Evolutionary conservation across 2,797 vertebrate genomes (phyloP), one percentile per base, ranked within the genome.

Genomic region (Forpus xanthops): DNA sequence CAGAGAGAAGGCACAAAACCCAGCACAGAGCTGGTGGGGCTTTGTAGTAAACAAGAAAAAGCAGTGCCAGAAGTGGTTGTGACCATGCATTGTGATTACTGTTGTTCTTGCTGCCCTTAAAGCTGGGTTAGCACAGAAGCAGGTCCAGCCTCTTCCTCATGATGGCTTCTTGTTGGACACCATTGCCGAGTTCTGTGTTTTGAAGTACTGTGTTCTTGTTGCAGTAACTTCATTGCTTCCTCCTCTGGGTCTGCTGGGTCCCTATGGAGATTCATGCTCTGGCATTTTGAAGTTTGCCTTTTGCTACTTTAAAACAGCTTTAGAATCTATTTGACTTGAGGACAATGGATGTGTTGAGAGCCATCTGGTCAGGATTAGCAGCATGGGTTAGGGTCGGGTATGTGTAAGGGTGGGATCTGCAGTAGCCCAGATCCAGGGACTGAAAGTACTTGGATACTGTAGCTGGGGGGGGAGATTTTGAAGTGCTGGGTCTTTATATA

Each of bases 31-130:
- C 73, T 2, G 9, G 14, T 0, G 1, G 35, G 64, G 33, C 35
- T 94, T 94, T 75, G 3, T 58, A 90, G 93, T 35, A 86, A 95
- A 93, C 72, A 81, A 90, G 78, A 28, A 53, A 82, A 77, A 90
- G 44, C 1, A 0, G 14, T 60, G 81, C 77, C 92, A 89, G 87
- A 19, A 77, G 55, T 15, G 11, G 75, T 78, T 94, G 83, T 88
- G 87, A 82, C 35, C 0, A 0, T 60, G 79, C 49, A 58, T 72
- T 91, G 87, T 68, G 80, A 90, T 94, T 91, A 76, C 58, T 39
- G 31, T 68, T 90, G 24, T 74, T 76, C 64, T 62, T 1, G 2
- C 49, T 66, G 77, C 76, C 65, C 87, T 83, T 27, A 49, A 67
- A 33, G 33, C 66, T 2, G 49, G 89, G 79, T 79, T 64, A 89